A percentile compares a stretch with the other conserved stretches of the same genome.
These are phyloP conservation scores for Xylocopa sonorina DNA, from an alignment of 1,140 invertebrate species.

Conservation along the genomic window DNA sequence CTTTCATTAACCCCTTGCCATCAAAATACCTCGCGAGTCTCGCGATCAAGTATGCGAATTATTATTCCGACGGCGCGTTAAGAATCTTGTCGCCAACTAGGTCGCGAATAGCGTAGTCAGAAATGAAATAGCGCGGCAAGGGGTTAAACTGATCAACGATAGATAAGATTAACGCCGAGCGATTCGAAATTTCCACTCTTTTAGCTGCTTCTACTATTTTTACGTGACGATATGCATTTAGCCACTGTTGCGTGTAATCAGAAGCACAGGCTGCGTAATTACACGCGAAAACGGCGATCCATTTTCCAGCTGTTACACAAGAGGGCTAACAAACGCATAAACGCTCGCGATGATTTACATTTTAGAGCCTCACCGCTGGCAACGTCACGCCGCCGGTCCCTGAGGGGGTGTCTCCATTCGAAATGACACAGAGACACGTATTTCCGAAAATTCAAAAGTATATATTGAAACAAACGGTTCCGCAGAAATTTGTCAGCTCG, in stretches of 20 bases:
- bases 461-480: neutral
- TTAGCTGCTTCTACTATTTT: too few relatives aligned
- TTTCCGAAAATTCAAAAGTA: neutral
- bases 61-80: too few relatives aligned
- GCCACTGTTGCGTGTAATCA: neutral
- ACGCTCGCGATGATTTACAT: conserved; percentile 14
- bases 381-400: neutral
- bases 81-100: too few relatives aligned
- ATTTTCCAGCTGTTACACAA: neutral
- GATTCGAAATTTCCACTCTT: too few relatives aligned
- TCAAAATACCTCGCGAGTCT: too few relatives aligned
- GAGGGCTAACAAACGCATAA: neutral
- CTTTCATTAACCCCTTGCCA: too few relatives aligned
- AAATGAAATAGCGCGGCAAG: too few relatives aligned
- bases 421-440: neutral
- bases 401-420: neutral
- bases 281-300: conserved; percentile 1
- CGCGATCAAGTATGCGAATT: too few relatives aligned
- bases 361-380: neutral
- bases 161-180: too few relatives aligned
- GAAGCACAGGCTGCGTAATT: neutral
- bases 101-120: too few relatives aligned
- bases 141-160: too few relatives aligned
- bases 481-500: neutral
- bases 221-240: too few relatives aligned